A percentile compares a stretch with the other conserved stretches of the same genome.
Evolutionary conservation across 2,113 vertebrate species (phyloP).

Genomic region (Perca fluviatilis): DNA sequence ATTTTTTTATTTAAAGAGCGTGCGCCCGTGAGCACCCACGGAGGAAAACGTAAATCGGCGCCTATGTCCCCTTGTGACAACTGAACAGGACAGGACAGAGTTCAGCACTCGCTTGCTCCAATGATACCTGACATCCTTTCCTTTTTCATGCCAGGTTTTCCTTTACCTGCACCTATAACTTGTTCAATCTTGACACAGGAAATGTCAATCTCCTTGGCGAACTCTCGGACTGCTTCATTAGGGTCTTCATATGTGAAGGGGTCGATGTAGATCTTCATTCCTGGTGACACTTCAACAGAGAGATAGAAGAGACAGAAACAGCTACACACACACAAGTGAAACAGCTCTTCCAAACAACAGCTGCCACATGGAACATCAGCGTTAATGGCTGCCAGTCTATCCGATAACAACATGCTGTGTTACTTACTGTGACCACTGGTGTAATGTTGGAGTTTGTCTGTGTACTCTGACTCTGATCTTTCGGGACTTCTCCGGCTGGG

Average conservation of each 20-base stretch:
- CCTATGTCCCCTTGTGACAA: neutral
- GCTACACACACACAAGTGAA: conserved; percentile 8
- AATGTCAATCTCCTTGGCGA: conserved; percentile 97
- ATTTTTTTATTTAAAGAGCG: too few species aligned
- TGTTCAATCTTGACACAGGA: conserved; percentile 98
- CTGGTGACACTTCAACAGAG: conserved; percentile 88
- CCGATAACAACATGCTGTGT: neutral
- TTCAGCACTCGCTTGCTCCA: neutral
- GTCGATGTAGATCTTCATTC: conserved; percentile 99
- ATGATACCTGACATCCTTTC: neutral
- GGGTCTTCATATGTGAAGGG: conserved; percentile 86
- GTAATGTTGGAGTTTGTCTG: conserved; percentile 97
- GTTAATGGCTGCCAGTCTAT: neutral
- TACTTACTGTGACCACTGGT: conserved; percentile 98
- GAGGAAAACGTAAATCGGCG: too few species aligned
- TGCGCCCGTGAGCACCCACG: too few species aligned
- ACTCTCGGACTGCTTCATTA: conserved; percentile 95
- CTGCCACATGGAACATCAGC: neutral
- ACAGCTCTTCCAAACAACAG: neutral
- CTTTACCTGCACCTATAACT: conserved; percentile 96
- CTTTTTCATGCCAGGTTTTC: neutral
- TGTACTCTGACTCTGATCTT: conserved; percentile 93
- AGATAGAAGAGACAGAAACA: conserved; percentile 55
- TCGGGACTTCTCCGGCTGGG: conserved; percentile 92
- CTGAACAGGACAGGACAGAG: too few species aligned